These are phyloP conservation scores for Meghimatium bilineatum DNA, from an alignment of 2,888 invertebrate genomes.

Conservation along the genomic window DNA sequence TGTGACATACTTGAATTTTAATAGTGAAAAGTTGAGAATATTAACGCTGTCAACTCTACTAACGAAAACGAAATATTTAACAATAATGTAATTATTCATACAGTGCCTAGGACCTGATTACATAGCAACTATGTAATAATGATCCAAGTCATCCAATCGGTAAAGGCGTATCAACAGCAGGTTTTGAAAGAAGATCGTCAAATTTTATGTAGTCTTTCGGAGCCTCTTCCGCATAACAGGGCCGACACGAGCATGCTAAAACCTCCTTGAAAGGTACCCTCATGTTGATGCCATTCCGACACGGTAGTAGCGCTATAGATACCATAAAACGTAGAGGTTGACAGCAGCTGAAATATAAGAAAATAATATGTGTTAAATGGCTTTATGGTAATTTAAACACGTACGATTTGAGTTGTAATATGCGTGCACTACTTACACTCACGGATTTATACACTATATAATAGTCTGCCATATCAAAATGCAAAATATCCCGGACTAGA, in stretches of 20 bases:
- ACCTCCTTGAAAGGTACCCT: conserved; percentile 43
- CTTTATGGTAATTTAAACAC: no score
- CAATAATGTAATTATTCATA: not conserved
- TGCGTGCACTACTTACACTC: no score
- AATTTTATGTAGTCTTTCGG: conserved; percentile 38
- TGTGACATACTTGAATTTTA: not conserved
- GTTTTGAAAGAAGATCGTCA: conserved; percentile 46
- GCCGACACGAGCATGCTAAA: conserved; percentile 49
- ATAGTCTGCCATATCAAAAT: no score
- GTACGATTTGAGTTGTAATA: no score
- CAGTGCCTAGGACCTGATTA: not conserved
- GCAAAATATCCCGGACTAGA: no score
- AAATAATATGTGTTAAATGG: not conserved
- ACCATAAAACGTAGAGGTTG: conserved; percentile 42
- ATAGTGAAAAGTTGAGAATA: not conserved
- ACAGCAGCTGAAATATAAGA: conserved; percentile 47
- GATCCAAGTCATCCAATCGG: conserved; percentile 13
- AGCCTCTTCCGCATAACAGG: conserved; percentile 45
- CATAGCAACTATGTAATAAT: not conserved
- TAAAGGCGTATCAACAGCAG: conserved; percentile 41
- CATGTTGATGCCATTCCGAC: conserved; percentile 32
- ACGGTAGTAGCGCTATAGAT: conserved; percentile 35
- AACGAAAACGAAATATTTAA: not conserved
- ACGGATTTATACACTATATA: no score
- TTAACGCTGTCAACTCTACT: not conserved